phyloP scores from a whole-genome alignment of 2,888 invertebrate species.

The Drosophila kokeensis region DNA sequence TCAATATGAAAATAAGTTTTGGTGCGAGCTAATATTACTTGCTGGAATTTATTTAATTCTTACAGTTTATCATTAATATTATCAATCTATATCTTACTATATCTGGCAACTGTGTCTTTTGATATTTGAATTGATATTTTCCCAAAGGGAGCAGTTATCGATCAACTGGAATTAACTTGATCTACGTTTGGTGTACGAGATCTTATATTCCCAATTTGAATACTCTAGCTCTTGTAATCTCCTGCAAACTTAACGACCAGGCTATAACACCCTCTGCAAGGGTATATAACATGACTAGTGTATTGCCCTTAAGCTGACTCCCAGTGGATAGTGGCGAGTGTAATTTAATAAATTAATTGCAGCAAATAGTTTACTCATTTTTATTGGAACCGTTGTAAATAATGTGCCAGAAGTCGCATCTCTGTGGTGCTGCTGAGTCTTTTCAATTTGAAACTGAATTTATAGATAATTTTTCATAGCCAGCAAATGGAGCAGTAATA shows the following conservation, averaged over 20 bases:
- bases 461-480: slow-evolving; percentile 43
- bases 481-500: slow-evolving; percentile 7
- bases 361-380: slow-evolving; percentile 68
- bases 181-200: background rate
- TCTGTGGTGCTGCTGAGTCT: slow-evolving; percentile 8
- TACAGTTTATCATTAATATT: background rate
- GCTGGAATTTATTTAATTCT: background rate
- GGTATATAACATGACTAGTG: background rate
- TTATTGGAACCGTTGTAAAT: slow-evolving; percentile 67
- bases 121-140: background rate
- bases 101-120: background rate
- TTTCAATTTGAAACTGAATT: slow-evolving; percentile 46
- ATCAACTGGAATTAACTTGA: background rate
- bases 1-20: background rate
- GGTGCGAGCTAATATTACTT: background rate
- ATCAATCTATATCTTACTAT: background rate
- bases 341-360: slow-evolving; percentile 75
- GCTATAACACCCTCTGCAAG: background rate
- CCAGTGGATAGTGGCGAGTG: slow-evolving; percentile 48
- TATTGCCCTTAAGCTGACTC: slow-evolving; percentile 1
- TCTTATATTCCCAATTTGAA: background rate
- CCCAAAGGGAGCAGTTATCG: background rate
- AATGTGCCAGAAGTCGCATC: slow-evolving; percentile 41
- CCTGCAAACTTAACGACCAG: background rate
- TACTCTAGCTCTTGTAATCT: background rate